Conservation (phyloP, 2,888 invertebrate genomes). For the Syritta pipiens region DNA sequence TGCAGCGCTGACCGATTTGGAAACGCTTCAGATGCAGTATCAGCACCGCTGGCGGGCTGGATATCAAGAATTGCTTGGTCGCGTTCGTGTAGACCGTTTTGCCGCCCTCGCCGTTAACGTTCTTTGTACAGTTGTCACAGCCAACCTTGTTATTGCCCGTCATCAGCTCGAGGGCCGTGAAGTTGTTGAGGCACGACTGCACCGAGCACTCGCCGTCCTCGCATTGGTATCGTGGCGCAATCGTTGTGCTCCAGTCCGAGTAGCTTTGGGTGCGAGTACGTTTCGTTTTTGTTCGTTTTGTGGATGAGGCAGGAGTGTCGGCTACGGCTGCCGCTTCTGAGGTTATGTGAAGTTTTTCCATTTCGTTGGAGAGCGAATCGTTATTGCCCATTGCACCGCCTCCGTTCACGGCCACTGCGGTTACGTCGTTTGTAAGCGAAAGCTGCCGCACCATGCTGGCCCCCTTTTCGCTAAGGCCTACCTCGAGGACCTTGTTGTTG, state of each 20-base stretch:
- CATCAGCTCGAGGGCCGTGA: conserved; percentile 93
- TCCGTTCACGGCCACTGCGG: conserved; percentile 52
- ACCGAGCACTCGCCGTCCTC: conserved; percentile 91
- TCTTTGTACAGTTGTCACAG: conserved; percentile 92
- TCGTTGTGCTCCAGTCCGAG: conserved; percentile 80
- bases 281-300: conserved; percentile 67
- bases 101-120: conserved; percentile 84
- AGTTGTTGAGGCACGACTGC: conserved; percentile 94
- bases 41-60: conserved; percentile 94
- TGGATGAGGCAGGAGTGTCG: conserved; percentile 26
- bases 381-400: conserved; percentile 62
- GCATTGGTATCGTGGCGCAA: conserved; percentile 85
- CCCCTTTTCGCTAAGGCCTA: conserved; percentile 77
- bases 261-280: conserved; percentile 78
- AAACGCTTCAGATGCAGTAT: conserved; percentile 98
- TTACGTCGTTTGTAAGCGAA: conserved; percentile 56
- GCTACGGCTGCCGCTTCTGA: conserved; percentile 19
- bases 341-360: conserved; percentile 67
- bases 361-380: conserved; percentile 69
- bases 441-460: conserved; percentile 75
- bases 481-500: conserved; percentile 73
- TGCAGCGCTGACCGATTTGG: conserved; percentile 87
- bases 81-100: conserved; percentile 90
- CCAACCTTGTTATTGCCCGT: conserved; percentile 95
- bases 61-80: conserved; percentile 91